Evolutionary conservation across 2,113 vertebrate genomes (phyloP).

Genomic region (Microcebus murinus): DNA sequence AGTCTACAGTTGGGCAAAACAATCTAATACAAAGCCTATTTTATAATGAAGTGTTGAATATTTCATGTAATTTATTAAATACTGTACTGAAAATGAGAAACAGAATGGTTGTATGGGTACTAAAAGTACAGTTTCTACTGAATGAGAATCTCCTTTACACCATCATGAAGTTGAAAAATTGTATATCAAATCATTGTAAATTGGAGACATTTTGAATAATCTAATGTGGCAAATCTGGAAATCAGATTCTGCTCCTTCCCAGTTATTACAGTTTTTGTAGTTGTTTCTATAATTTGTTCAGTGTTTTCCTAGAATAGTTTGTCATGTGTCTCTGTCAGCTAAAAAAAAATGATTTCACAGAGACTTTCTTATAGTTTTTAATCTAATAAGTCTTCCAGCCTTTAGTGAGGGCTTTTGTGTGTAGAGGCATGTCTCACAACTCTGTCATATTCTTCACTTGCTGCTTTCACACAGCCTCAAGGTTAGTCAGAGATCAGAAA

Average conservation of each 20-base stretch:
- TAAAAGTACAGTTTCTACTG: not conserved
- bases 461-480: not conserved
- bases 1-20: not conserved
- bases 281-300: not conserved
- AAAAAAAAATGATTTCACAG: not conserved
- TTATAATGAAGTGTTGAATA: not conserved
- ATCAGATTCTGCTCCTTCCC: not conserved
- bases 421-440: not conserved
- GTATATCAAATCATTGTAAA: not conserved
- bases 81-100: not conserved
- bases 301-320: not conserved
- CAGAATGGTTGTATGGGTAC: not conserved
- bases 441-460: not conserved
- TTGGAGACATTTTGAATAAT: not conserved
- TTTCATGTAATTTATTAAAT: not conserved
- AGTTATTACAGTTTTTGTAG: not conserved
- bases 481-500: not conserved
- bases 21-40: not conserved
- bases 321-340: not conserved
- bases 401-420: not conserved
- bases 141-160: not conserved
- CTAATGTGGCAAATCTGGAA: not conserved
- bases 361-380: not conserved
- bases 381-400: not conserved
- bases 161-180: not conserved